phyloP scores from a whole-genome alignment of 2,113 vertebrate species.

The Strix uralensis region DNA sequence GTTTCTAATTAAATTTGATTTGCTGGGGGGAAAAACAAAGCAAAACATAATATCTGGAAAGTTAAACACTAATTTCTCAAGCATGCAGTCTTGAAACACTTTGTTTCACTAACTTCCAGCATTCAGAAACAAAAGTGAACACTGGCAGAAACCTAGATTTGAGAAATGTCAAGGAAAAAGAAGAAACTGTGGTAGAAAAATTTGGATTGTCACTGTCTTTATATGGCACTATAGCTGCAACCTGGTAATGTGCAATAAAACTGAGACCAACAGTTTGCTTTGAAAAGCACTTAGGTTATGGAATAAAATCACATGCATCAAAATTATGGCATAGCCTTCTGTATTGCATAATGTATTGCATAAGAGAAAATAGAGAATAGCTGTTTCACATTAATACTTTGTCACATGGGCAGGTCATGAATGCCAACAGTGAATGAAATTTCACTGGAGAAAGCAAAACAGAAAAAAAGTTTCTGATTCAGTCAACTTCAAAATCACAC shows the following conservation, averaged over 20 bases:
- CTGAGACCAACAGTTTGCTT: not conserved
- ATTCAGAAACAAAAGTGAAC: not conserved
- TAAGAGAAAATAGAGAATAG: constrained; percentile 50
- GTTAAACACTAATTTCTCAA: not conserved
- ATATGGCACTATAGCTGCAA: not conserved
- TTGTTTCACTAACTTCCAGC: not conserved
- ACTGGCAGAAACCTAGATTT: not conserved
- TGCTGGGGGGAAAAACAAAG: not conserved
- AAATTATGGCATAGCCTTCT: constrained; percentile 37
- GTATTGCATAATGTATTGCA: constrained; percentile 60
- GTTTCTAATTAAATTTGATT: not conserved
- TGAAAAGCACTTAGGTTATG: constrained; percentile 25
- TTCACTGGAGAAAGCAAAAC: constrained; percentile 29
- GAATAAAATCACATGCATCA: constrained; percentile 31
- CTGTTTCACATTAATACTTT: constrained; percentile 50
- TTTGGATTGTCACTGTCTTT: not conserved
- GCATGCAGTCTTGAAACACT: not conserved
- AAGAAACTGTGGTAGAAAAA: not conserved
- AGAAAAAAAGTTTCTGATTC: not conserved
- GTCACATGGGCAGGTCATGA: constrained; percentile 44
- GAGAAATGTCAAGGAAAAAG: not conserved
- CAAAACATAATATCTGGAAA: not conserved
- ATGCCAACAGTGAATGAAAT: constrained; percentile 53
- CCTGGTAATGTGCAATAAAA: constrained; percentile 7
- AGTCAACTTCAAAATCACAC: constrained; percentile 21